Base-by-base conservation (phyloP, 2,113 vertebrate genomes). In the Channa argus region DNA sequence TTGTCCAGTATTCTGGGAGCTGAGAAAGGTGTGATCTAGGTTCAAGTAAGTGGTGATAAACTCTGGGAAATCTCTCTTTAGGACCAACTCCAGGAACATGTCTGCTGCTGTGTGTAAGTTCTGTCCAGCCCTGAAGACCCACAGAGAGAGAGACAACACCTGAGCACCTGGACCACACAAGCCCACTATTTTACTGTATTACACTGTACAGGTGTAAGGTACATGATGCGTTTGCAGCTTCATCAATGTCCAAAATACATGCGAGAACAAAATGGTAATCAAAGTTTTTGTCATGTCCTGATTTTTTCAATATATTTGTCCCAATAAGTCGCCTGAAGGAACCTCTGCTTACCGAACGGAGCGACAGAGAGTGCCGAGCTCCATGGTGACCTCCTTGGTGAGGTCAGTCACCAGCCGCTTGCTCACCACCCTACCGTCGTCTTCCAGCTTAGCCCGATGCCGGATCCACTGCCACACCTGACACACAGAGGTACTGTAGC, bases 391-490 rank as follows among this genome's bases (percentile, higher is more conserved):
- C 63, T 89, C 77, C 50, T 61, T 44, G 6, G 60, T 79, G 39
- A 94, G 86, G 3, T 75, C 66, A 8, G 34, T 81, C 66, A 94
- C 93, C 68, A 94, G 78, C 33, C 49, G 83, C 75, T 90, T 84
- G 83, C 71, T 93, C 82, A 94, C 89, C 14, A 44, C 68, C 65
- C 76, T 90, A 64, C 79, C 64, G 49, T 92, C 88, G 0, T 94
- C 94, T 76, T 96, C 93, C 72, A 94, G 86, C 39, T 45, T 84
- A 34, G 92, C 79, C 74, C 88, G 89, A 66, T 93, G 93, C 56
- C 87, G 82, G 77, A 94, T 89, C 93, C 94, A 94, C 74, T 95
- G 93, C 93, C 94, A 94, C 63, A 94, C 93, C 93, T 95, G 63
- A 43, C 36, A 74, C 5, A 43, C 6, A 63, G 37, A 41, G 5